Evolutionary conservation across 2,113 vertebrate species (phyloP), one percentile per base, ranked within the genome.

Genomic region (Excalfactoria chinensis): DNA sequence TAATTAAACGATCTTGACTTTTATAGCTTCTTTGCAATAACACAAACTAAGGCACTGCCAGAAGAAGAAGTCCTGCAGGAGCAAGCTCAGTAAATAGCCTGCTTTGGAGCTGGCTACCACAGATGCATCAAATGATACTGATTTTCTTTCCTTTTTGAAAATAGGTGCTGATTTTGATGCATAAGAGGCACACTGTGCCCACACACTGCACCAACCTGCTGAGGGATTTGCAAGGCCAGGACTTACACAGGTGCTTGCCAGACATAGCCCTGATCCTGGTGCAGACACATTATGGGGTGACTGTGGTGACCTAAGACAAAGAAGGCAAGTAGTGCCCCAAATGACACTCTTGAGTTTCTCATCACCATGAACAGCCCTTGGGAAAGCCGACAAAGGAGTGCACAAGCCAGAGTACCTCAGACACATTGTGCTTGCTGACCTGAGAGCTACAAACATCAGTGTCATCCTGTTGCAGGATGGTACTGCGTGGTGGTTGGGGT

Each of bases 161-260:
- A n/a, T 0, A 37, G 41, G 23, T 44, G 32, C 7, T 16, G 20
- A 6, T 59, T 86, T 82, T 32, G 49, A 79, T 22, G 37, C 2
- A 19, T 3, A 56, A 37, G 35, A 77, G 8, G n/a, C 64, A 46
- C 26, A 2, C 51, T 41, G 11, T 43, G 13, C 28, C 17, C 22
- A 60, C 1, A 3, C 8, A 46, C 2, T 51, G 37, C 40, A 53
- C 4, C 18, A 40, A 34, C 8, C 30, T 20, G 21, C 7, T 70
- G 32, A 67, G 22, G 7, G 83, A n/a, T 28, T 2, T 2, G 18
- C 21, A 0, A 67, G 43, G 37, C 0, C 0, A 0, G 28, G 41
- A 59, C 74, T 56, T 71, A 41, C n/a, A 63, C 12, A 80, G 21
- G 37, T 70, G 44, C 68, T 84, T 1, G 3, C 15, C 23, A 49